Base-by-base conservation (phyloP, 2,888 invertebrate genomes). In the Abscondita cerata region DNA sequence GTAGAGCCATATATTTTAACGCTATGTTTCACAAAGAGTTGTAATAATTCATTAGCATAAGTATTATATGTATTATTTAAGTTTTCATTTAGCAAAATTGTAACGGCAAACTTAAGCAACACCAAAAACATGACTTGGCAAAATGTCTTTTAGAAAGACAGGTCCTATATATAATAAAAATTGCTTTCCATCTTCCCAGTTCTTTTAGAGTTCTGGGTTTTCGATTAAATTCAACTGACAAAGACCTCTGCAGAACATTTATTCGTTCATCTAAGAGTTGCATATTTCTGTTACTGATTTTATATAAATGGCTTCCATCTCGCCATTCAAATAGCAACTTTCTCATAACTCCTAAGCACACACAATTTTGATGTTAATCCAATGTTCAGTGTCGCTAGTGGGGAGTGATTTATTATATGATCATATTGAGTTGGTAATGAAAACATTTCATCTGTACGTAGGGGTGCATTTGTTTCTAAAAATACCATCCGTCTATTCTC, bases 331-430 rank as follows among this genome's bases (percentile, higher is more conserved):
- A 38, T n/a, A 57, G 40, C 6, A 62, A 20, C 46, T 62, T 64
- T 54, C 51, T 61, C 62, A 58, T 64, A 18, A 62, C 64, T 25
- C 64, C 62, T 13, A 53, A 48, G 20, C 58, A 64, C 18, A 58
- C 51, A 51, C 34, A 46, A 31, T 34, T 33, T 19, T 19, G 20
- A 33, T 19, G 52, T 33, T 34, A 53, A 41, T 50, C 19, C 44
- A 19, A 56, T 25, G 41, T 13, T 11, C 56, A 51, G 56, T 19
- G 15, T n/a, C 13, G 12, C 31, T 44, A 50, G 33, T 31, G 25
- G 48, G 55, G 61, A 41, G 25, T 16, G 12, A 11, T 15, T 34
- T 18, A 48, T 31, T 16, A 56, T 55, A 41, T 47, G 50, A 38
- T 60, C 55, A 16, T 56, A 48, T 46, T 60, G 55, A 36, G 12